Evolutionary conservation across 2,113 vertebrate species (phyloP).

Genomic region (Sylvietta virens): DNA sequence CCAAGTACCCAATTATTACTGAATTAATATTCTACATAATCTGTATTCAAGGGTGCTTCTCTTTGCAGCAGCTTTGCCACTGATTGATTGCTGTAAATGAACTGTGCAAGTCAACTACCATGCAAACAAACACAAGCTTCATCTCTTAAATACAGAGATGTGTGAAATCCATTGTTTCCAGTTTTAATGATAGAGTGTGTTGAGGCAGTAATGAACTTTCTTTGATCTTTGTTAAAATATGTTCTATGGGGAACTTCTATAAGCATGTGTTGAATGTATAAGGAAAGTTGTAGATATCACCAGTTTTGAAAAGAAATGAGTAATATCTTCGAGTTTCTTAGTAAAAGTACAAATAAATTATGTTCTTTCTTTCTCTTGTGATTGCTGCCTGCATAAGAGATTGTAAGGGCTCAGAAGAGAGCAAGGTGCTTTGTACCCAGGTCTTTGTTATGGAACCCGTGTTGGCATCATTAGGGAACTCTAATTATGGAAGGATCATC

Average conservation of each 20-base stretch:
- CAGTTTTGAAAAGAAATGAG: neutral
- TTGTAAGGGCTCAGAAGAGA: neutral
- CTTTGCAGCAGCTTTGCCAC: neutral
- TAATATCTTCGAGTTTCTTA: neutral
- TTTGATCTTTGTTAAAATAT: neutral
- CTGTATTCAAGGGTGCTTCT: neutral
- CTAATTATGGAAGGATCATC: neutral
- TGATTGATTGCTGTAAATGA: neutral
- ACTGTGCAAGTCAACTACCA: neutral
- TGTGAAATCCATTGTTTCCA: neutral
- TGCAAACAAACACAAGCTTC: neutral
- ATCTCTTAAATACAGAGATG: neutral
- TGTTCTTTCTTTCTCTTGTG: neutral
- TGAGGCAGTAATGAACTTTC: neutral
- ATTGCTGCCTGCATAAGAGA: neutral
- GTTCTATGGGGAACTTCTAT: neutral
- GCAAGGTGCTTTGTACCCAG: neutral
- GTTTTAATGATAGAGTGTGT: neutral
- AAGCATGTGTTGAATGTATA: neutral
- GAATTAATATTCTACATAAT: neutral
- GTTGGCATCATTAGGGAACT: neutral
- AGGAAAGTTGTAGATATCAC: neutral
- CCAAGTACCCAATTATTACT: neutral
- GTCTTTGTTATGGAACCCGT: neutral
- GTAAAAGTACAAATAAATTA: neutral